Evolutionary conservation across 2,113 vertebrate species (phyloP).

Genomic region (Psammodynastes pulverulentus): DNA sequence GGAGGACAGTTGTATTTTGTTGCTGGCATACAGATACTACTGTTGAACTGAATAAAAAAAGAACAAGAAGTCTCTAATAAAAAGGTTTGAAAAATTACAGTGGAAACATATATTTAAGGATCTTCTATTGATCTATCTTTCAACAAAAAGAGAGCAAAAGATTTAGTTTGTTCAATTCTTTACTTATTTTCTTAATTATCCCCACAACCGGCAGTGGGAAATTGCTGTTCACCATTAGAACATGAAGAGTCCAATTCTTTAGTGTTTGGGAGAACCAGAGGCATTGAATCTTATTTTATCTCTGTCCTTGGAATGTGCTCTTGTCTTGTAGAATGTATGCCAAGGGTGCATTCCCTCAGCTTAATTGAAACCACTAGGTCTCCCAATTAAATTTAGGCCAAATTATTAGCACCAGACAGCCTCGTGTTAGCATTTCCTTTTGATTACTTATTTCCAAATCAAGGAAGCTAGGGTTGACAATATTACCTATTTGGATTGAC

Average conservation of each 20-base stretch:
- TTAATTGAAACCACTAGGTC: background rate
- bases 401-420: background rate
- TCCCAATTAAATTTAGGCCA: background rate
- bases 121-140: background rate
- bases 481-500: background rate
- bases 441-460: background rate
- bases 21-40: background rate
- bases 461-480: background rate
- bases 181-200: background rate
- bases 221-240: background rate
- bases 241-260: background rate
- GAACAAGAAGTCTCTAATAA: background rate
- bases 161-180: background rate
- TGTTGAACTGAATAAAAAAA: background rate
- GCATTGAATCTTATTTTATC: background rate
- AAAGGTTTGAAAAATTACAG: background rate
- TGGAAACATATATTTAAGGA: background rate
- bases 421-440: background rate
- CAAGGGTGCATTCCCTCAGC: background rate
- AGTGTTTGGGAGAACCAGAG: background rate
- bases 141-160: background rate
- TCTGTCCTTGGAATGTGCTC: background rate
- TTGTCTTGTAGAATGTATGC: background rate
- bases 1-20: background rate
- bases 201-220: background rate